Conservation (phyloP, 2,113 vertebrate species). For the Pollimyrus isidori region DNA sequence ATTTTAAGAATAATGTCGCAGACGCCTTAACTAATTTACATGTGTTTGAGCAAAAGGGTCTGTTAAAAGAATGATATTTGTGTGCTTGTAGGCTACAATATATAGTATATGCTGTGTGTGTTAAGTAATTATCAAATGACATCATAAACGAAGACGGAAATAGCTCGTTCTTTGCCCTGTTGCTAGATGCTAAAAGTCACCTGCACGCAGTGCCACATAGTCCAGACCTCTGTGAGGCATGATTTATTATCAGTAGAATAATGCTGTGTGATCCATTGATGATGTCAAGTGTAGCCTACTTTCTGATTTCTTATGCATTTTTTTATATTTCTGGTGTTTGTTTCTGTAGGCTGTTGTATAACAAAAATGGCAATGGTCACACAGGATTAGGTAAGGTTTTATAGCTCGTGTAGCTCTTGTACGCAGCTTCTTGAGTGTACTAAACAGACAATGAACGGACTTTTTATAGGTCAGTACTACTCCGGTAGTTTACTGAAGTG, state of each 20-base stretch:
- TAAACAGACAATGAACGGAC: background rate
- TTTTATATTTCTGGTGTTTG: background rate
- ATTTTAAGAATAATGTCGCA: background rate
- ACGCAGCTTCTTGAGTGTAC: background rate
- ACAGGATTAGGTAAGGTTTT: background rate
- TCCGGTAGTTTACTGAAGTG: background rate
- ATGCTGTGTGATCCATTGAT: background rate
- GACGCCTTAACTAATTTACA: background rate
- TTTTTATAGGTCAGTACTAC: background rate
- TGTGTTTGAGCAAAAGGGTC: background rate
- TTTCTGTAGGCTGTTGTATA: background rate
- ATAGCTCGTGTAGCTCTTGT: background rate
- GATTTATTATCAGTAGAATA: background rate
- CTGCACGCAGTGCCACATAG: background rate
- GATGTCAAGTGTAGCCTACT: background rate
- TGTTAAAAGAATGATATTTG: background rate
- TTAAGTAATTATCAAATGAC: background rate
- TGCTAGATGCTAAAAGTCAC: background rate
- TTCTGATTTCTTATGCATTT: background rate
- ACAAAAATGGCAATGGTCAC: background rate
- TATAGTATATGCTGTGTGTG: background rate
- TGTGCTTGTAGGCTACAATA: background rate
- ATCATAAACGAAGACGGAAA: background rate
- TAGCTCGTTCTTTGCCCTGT: background rate
- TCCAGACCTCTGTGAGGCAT: background rate